Conservation (phyloP, 1,140 invertebrate genomes). For the Trinorchestia longiramus region DNA sequence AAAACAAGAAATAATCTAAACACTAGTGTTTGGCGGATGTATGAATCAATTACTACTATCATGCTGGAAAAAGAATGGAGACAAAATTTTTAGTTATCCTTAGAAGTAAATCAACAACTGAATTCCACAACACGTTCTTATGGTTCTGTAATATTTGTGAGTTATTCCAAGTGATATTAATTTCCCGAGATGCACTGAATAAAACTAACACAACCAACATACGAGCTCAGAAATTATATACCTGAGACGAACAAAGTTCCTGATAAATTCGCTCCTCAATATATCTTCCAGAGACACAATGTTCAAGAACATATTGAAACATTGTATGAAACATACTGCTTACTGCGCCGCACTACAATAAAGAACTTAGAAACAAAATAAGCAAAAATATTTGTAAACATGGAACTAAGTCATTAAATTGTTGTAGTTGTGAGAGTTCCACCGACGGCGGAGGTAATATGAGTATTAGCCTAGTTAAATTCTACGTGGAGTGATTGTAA, state of each 20-base stretch:
- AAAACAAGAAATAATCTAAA: neutral
- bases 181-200: neutral
- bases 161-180: neutral
- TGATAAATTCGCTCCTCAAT: neutral
- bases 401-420: neutral
- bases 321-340: neutral
- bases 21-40: neutral
- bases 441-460: neutral
- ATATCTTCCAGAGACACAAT: neutral
- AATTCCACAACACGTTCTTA: too few species aligned
- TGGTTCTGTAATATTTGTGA: neutral
- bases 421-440: neutral
- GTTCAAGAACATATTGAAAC: neutral
- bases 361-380: too few species aligned
- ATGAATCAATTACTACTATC: neutral
- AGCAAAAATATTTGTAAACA: too few species aligned
- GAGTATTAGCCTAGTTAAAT: neutral
- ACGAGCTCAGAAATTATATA: neutral
- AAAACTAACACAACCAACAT: neutral
- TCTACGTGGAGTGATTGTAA: neutral
- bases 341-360: too few species aligned
- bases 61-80: neutral
- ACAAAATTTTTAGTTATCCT: neutral
- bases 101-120: neutral
- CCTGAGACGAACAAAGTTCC: neutral